Percentiles rank a stretch among this genome's conserved stretches.
phyloP scores from a whole-genome alignment of 1,140 invertebrate species.

The Atta texana region DNA sequence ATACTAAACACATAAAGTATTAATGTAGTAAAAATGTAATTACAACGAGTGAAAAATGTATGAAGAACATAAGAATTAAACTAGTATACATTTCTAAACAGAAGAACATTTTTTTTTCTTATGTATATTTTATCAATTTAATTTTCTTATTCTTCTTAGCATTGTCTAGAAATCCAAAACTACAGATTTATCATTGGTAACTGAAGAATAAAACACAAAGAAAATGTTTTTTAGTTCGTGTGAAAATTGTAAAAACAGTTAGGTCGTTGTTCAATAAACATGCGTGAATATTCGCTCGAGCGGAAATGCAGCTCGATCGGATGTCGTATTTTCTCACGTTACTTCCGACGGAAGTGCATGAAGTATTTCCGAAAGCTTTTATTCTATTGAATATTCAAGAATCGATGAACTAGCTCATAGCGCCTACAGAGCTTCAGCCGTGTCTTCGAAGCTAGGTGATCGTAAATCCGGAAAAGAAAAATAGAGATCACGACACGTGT shows the following conservation, averaged over 20 bases:
- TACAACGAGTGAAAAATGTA: neutral
- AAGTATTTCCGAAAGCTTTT: constrained; percentile 51
- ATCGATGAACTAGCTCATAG: neutral
- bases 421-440: neutral
- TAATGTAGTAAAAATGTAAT: neutral
- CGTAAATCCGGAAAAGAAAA: constrained; percentile 33
- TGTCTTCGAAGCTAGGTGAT: constrained; percentile 24
- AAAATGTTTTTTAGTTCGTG: neutral
- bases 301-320: neutral
- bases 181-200: neutral
- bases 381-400: constrained; percentile 61
- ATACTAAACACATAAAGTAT: neutral
- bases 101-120: neutral
- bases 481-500: neutral
- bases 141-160: neutral
- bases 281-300: constrained; percentile 26
- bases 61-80: neutral
- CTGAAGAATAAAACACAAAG: neutral
- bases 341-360: constrained; percentile 28
- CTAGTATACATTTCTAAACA: neutral
- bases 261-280: constrained; percentile 14
- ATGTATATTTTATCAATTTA: neutral
- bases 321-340: constrained; percentile 43
- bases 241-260: constrained; percentile 8
- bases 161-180: neutral